These are phyloP conservation scores for Alectoris magna DNA, from an alignment of 2,797 vertebrate genomes.

Conservation along the genomic window DNA sequence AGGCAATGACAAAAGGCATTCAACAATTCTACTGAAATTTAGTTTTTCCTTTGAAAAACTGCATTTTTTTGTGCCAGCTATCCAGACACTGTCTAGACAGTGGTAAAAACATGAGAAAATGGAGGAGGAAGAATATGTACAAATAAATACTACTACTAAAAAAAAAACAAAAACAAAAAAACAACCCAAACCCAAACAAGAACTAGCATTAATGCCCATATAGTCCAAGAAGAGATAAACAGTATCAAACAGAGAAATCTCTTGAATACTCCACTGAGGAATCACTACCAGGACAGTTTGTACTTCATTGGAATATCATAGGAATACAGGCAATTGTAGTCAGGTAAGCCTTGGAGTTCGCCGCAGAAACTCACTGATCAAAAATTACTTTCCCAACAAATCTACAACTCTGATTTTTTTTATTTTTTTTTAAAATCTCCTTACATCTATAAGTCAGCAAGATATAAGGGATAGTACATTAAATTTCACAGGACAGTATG, in stretches of 20 bases:
- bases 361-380: not conserved
- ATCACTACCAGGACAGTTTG: not conserved
- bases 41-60: not conserved
- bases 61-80: not conserved
- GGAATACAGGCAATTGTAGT: not conserved
- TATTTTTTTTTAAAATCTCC: not conserved
- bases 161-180: not conserved
- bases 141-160: not conserved
- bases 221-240: not conserved
- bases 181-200: not conserved
- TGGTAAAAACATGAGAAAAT: not conserved
- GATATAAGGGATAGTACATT: not conserved
- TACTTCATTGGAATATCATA: not conserved
- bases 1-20: not conserved
- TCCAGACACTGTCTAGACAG: not conserved
- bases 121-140: not conserved
- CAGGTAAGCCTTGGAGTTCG: not conserved
- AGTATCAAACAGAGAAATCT: not conserved
- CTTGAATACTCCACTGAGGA: not conserved
- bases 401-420: not conserved
- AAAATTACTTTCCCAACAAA: not conserved
- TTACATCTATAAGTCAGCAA: not conserved
- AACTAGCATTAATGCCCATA: not conserved
- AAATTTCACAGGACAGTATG: not conserved
- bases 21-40: not conserved